Conservation (phyloP, 2,888 invertebrate species). For the Xanthorhoe spadicearia region DNA sequence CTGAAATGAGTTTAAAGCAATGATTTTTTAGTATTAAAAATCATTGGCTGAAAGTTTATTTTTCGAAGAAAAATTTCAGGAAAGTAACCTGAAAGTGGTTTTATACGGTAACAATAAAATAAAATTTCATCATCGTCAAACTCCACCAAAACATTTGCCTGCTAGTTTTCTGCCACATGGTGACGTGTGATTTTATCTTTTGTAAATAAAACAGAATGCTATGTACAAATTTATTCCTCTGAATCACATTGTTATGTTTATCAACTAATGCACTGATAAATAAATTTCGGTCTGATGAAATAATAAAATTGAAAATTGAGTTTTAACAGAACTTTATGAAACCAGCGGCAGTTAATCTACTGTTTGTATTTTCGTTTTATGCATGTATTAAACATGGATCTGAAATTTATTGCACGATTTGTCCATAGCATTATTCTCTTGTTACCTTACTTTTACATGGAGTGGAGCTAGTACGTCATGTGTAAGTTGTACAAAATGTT, state of each 20-base stretch:
- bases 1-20: no score
- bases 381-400: background rate
- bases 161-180: background rate
- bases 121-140: background rate
- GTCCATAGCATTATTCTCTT: background rate
- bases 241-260: slow-evolving; percentile 16
- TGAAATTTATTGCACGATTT: background rate
- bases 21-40: no score
- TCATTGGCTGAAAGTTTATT: no score
- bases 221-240: background rate
- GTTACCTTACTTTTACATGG: background rate
- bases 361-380: background rate
- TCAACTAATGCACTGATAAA: slow-evolving; percentile 16
- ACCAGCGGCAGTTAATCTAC: background rate
- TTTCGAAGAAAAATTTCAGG: no score
- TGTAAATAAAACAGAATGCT: background rate
- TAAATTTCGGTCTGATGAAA: slow-evolving; percentile 2
- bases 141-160: background rate
- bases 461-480: no score
- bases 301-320: background rate
- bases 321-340: background rate
- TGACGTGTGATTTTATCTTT: background rate
- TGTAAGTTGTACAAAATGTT: no score
- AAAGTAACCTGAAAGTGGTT: no score
- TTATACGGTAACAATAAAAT: no score